Percentiles rank a stretch among this genome's conserved stretches.
phyloP scores from a whole-genome alignment of 2,113 vertebrate species.

The Ornithorhynchus anatinus region DNA sequence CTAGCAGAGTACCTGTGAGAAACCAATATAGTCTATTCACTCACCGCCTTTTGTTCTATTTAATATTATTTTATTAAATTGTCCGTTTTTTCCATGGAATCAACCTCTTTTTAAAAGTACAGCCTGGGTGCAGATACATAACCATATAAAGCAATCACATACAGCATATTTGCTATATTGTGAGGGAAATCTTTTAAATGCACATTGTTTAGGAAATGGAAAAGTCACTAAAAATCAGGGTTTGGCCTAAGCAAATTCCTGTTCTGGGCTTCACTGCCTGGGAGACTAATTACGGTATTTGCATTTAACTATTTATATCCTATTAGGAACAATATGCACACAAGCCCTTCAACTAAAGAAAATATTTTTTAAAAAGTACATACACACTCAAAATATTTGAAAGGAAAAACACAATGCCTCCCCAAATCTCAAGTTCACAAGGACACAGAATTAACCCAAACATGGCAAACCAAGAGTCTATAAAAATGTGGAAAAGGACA shows the following conservation, averaged over 20 bases:
- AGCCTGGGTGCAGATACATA: no score
- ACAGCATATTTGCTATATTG: no score
- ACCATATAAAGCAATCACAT: no score
- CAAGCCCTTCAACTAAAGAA: neutral
- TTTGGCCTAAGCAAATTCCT: neutral
- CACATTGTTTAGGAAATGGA: neutral
- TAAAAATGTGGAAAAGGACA: no score
- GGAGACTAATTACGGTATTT: slow-evolving; percentile 15
- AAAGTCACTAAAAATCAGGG: slow-evolving; percentile 1
- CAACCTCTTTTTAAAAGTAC: no score
- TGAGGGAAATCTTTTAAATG: neutral
- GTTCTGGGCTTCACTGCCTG: slow-evolving; percentile 4
- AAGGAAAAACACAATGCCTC: neutral
- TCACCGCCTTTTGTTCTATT: no score
- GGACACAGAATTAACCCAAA: neutral
- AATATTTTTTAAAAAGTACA: slow-evolving; percentile 15
- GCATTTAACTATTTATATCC: slow-evolving; percentile 2
- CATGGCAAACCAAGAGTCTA: no score
- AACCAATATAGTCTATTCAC: no score
- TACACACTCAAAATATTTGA: neutral
- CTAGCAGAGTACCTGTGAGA: no score
- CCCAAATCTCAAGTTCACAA: no score
- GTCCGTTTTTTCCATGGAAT: no score
- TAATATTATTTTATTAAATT: no score
- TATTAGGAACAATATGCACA: neutral